Percentiles rank a stretch among this genome's conserved stretches.
phyloP scores from a whole-genome alignment of 2,113 vertebrate genomes.

The Eira barbara region DNA sequence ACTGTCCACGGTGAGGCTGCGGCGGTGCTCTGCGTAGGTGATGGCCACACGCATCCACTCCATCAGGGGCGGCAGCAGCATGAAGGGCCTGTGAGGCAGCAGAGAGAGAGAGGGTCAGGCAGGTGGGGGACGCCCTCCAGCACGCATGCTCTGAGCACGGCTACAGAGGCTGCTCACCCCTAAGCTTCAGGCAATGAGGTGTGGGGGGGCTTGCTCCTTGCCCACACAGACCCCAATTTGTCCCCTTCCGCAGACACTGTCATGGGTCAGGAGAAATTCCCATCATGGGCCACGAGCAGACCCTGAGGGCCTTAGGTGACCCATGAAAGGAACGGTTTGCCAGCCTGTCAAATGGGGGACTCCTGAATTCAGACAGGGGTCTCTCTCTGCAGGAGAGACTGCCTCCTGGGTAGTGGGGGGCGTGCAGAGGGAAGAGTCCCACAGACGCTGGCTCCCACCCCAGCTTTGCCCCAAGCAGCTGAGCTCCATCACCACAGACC shows the following conservation, averaged over 20 bases:
- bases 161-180: background rate
- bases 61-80: slow-evolving; percentile 96
- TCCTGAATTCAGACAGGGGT: too few relatives aligned
- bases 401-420: background rate
- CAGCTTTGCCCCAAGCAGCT: background rate
- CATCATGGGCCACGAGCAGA: fast-evolving
- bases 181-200: background rate
- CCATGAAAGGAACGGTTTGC: background rate
- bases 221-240: background rate
- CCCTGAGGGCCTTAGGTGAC: background rate
- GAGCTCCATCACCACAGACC: fast-evolving
- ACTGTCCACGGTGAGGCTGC: slow-evolving; percentile 95
- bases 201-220: background rate
- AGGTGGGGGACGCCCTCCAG: background rate
- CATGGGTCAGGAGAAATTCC: background rate
- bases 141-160: background rate
- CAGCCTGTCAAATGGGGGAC: background rate
- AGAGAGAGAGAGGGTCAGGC: background rate
- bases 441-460: background rate
- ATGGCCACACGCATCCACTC: slow-evolving; percentile 99
- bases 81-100: slow-evolving; percentile 88
- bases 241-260: background rate
- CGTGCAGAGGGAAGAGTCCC: background rate
- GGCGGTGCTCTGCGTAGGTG: slow-evolving; percentile 96
- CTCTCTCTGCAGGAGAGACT: background rate